A percentile compares a stretch with the other conserved stretches of the same genome.
phyloP scores from a whole-genome alignment of 1,140 invertebrate species.

The Mercenaria mercenaria region DNA sequence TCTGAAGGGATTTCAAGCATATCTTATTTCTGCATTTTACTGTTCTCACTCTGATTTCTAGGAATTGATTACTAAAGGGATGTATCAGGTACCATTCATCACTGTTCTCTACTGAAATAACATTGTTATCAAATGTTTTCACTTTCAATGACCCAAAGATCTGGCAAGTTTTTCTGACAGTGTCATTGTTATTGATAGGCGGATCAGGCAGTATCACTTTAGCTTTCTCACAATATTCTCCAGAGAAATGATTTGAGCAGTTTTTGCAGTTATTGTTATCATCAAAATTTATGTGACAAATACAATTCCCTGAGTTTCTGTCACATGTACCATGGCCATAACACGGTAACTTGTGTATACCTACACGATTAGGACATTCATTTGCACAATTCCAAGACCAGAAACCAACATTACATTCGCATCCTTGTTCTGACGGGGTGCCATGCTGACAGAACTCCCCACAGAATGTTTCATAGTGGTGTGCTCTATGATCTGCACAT shows the following conservation, averaged over 20 bases:
- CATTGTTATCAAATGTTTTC: constrained; percentile 2
- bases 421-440: constrained; percentile 33
- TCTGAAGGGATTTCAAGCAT: constrained; percentile 43
- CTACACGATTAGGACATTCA: constrained; percentile 61
- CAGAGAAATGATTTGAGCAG: constrained; percentile 57
- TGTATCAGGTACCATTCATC: constrained; percentile 25
- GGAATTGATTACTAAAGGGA: neutral
- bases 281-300: constrained; percentile 59
- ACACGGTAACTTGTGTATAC: constrained; percentile 38
- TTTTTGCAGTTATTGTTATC: constrained; percentile 56
- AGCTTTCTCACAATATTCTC: constrained; percentile 55
- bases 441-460: constrained; percentile 58
- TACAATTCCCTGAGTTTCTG: constrained; percentile 56
- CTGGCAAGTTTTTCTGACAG: neutral
- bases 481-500: constrained; percentile 36
- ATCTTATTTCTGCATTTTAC: constrained; percentile 17
- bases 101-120: neutral
- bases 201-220: constrained; percentile 13
- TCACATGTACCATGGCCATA: constrained; percentile 67
- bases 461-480: constrained; percentile 59
- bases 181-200: neutral
- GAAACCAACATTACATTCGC: constrained; percentile 65
- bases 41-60: constrained; percentile 15
- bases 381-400: constrained; percentile 67
- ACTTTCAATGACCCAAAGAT: constrained; percentile 20